Conservation (phyloP, 2,797 vertebrate genomes). For the Artibeus lituratus region DNA sequence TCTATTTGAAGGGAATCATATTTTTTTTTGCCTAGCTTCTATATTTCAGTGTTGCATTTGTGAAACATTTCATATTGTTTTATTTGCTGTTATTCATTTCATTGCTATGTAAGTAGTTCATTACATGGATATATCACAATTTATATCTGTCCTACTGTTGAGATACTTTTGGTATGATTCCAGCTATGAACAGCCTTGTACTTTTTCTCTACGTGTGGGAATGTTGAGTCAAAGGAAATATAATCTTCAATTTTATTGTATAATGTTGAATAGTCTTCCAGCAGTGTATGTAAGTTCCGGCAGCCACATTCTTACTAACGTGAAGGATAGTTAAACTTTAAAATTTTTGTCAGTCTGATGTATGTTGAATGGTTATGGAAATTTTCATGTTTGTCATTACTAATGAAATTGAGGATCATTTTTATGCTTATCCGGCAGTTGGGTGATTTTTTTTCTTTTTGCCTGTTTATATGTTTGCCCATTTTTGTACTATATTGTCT, state of each 20-base stretch:
- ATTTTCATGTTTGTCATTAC: background rate
- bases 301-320: background rate
- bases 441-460: background rate
- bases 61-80: background rate
- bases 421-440: slow-evolving; percentile 1
- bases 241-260: background rate
- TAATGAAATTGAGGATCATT: background rate
- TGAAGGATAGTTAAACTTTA: background rate
- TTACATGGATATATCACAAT: background rate
- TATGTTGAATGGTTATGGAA: background rate
- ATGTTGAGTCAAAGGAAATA: background rate
- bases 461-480: background rate
- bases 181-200: background rate
- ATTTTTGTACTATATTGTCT: background rate
- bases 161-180: background rate
- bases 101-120: background rate
- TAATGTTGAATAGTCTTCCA: background rate
- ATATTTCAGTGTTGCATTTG: background rate
- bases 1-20: background rate
- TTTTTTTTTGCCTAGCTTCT: background rate
- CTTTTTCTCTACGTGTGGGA: background rate
- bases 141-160: background rate
- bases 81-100: background rate
- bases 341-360: background rate
- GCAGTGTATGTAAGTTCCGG: background rate